These are phyloP conservation scores for Pheosia gnoma DNA, from an alignment of 2,888 invertebrate genomes.

Conservation along the genomic window DNA sequence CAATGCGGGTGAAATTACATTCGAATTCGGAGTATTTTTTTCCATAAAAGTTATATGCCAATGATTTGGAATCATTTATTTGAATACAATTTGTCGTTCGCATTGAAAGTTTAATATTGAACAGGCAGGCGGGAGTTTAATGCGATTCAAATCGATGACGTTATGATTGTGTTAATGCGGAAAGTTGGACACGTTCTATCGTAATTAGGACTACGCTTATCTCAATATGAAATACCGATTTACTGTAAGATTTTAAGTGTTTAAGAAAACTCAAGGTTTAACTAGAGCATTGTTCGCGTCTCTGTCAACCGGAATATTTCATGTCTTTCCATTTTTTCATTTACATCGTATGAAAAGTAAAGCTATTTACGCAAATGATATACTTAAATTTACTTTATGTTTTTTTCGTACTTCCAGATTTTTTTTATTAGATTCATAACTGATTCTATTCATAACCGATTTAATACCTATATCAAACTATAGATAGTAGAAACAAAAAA, in stretches of 20 bases:
- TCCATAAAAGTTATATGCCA: conserved; percentile 9
- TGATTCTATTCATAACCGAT: conserved; percentile 31
- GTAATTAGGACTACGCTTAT: neutral
- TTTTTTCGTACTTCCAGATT: no score
- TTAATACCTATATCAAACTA: conserved; percentile 32
- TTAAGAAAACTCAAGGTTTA: neutral
- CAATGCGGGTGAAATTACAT: neutral
- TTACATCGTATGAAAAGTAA: no score
- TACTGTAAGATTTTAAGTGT: neutral
- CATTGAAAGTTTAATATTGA: neutral
- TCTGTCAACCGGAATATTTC: no score
- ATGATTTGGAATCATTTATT: neutral
- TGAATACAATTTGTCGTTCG: neutral
- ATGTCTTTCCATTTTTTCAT: no score
- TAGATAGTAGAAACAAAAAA: conserved; percentile 39
- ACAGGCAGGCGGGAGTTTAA: neutral
- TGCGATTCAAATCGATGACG: conserved; percentile 5
- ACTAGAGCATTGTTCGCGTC: no score
- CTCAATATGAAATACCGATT: neutral
- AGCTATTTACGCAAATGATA: no score
- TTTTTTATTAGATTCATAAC: conserved; percentile 7
- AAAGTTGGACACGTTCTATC: conserved; percentile 6
- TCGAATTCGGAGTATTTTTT: neutral
- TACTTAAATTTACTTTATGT: no score
- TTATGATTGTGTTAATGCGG: conserved; percentile 7